A percentile compares a stretch with the other conserved stretches of the same genome.
Evolutionary conservation across 2,113 vertebrate genomes (phyloP).

Genomic region (Malaclemys terrapin): DNA sequence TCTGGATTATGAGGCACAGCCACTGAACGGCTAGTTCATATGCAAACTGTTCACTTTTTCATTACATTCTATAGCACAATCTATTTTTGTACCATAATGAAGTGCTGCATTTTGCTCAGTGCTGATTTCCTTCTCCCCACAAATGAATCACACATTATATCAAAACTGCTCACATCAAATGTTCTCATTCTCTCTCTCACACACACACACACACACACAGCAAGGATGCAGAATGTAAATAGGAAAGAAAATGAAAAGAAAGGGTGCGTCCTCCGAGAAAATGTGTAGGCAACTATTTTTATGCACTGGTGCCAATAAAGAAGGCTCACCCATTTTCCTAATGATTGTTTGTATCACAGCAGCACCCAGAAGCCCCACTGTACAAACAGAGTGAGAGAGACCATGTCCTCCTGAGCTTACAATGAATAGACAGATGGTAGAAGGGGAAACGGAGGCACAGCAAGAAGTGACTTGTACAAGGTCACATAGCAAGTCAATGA

Average conservation of each 20-base stretch:
- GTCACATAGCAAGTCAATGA: neutral
- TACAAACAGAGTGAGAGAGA: neutral
- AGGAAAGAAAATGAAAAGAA: neutral
- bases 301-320: neutral
- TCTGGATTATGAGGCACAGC: neutral
- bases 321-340: neutral
- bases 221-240: neutral
- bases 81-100: neutral
- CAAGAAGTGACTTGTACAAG: neutral
- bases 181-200: neutral
- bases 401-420: neutral
- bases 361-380: neutral
- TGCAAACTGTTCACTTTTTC: neutral
- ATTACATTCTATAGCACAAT: neutral
- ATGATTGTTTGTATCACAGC: fast-evolving
- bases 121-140: neutral
- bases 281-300: neutral
- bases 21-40: neutral
- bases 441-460: neutral
- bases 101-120: neutral
- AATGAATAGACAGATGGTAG: neutral
- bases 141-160: fast-evolving
- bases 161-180: neutral
- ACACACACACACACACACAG: neutral
- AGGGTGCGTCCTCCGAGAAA: neutral